Percentiles rank a stretch among this genome's conserved stretches.
phyloP scores from a whole-genome alignment of 1,140 invertebrate genomes.

The Reticulitermes speratus region DNA sequence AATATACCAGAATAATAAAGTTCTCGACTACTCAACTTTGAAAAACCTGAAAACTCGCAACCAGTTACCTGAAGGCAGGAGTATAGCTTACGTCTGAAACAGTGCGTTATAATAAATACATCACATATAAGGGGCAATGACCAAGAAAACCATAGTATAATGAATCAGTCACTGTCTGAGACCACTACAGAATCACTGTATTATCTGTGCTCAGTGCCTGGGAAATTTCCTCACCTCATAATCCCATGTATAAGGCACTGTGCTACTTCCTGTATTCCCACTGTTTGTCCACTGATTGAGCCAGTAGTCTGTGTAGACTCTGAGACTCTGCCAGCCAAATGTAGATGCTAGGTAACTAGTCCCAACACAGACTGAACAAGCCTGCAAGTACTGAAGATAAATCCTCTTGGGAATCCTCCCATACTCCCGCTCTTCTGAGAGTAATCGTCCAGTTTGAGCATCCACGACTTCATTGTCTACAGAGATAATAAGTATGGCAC shows the following conservation, averaged over 20 bases:
- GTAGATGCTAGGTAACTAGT: conserved; percentile 55
- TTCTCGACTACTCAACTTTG: too few relatives aligned
- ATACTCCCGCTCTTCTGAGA: conserved; percentile 57
- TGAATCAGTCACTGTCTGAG: too few relatives aligned
- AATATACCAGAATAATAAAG: too few relatives aligned
- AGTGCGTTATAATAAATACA: too few relatives aligned
- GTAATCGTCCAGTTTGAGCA: conserved; percentile 38
- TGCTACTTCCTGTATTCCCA: neutral
- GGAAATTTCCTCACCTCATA: neutral
- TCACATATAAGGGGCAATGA: too few relatives aligned
- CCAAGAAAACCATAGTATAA: too few relatives aligned
- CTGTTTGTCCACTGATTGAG: conserved; percentile 59
- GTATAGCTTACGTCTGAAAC: too few relatives aligned
- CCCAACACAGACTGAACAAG: conserved; percentile 58
- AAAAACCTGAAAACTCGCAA: too few relatives aligned
- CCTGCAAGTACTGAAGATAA: conserved; percentile 62
- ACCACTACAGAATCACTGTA: too few relatives aligned
- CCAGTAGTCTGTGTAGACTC: conserved; percentile 64
- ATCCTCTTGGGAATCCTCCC: conserved; percentile 60
- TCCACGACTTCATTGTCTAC: conserved; percentile 33
- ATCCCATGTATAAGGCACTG: neutral
- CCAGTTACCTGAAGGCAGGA: too few relatives aligned
- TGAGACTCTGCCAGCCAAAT: conserved; percentile 57
- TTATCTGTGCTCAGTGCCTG: too few relatives aligned
- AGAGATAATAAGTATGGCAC: neutral